Evolutionary conservation across 2,888 invertebrate species (phyloP), one percentile per base, ranked within the genome.

Genomic region (Orthosia incerta): DNA sequence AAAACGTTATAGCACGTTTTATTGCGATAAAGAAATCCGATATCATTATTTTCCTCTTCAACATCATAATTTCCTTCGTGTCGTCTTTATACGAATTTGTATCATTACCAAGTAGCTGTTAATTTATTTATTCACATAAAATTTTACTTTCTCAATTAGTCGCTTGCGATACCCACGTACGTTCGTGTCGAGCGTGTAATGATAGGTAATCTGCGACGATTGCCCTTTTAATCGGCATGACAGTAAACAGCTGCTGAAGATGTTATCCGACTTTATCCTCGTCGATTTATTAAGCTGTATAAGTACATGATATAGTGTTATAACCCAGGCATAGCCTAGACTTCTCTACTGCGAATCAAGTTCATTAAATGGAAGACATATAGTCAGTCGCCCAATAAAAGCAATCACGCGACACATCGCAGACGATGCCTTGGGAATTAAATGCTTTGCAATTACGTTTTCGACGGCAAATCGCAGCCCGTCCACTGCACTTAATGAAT

Each of bases 391-490:
- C 77, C 87, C 89, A 91, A 92, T 92, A 92, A 92, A 92, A 92
- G 86, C 88, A 92, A 89, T 90, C 89, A 86, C 77, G 84, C 85
- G 88, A 90, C 90, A 91, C 89, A 89, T 90, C 88, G 88, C 85
- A 88, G 87, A 84, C 89, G 88, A 88, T 89, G 88, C 90, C 90
- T 90, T 89, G 87, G 88, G 88, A 91, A 91, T 93, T 93, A 93
- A 94, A 93, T 89, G 88, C 88, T 89, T 86, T 89, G 85, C 92
- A 92, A 92, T 94, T 93, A 92, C 91, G 90, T 91, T 93, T 93
- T 92, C 88, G 90, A 89, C 90, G 90, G 91, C 88, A 92, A 94
- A 93, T 93, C 92, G 92, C 88, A 87, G 91, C 89, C 90, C 85
- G 90, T 90, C 85, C 85, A 82, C 77, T 81, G 73, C 77, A 90